Conservation (phyloP, 2,113 vertebrate species). For the Petaurus breviceps region DNA sequence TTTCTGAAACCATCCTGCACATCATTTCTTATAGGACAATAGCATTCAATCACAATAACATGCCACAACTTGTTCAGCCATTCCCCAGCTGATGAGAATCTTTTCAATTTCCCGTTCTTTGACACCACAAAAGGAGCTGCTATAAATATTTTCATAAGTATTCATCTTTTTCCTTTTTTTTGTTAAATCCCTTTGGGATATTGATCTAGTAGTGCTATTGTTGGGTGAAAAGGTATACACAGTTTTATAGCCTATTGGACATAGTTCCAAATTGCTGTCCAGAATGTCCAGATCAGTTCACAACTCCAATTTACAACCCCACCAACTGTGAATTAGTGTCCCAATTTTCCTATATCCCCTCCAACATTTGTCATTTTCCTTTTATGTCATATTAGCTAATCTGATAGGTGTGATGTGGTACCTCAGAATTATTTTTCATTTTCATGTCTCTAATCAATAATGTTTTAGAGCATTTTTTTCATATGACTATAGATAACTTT, state of each 20-base stretch:
- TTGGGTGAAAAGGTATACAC: not conserved
- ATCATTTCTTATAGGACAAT: not conserved
- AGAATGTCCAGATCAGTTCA: not conserved
- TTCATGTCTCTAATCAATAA: not conserved
- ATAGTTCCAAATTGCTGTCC: not conserved
- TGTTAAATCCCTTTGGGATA: not conserved
- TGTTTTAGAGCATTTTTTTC: not conserved
- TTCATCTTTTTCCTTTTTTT: not conserved
- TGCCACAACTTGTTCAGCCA: not conserved
- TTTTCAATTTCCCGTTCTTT: not conserved
- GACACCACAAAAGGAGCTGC: not conserved
- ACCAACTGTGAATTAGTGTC: not conserved
- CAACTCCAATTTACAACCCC: not conserved
- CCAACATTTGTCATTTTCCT: not conserved
- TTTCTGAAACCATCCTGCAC: not conserved
- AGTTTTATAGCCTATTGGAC: not conserved
- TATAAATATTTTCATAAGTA: not conserved
- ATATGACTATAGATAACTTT: not conserved
- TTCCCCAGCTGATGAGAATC: not conserved
- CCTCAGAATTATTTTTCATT: not conserved
- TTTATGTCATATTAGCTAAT: not conserved
- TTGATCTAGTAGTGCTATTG: not conserved
- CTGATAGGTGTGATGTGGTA: no score
- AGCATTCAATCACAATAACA: not conserved
- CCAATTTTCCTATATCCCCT: not conserved